These are phyloP conservation scores for Liasis olivaceus DNA, from an alignment of 2,797 vertebrate genomes.

Conservation along the genomic window DNA sequence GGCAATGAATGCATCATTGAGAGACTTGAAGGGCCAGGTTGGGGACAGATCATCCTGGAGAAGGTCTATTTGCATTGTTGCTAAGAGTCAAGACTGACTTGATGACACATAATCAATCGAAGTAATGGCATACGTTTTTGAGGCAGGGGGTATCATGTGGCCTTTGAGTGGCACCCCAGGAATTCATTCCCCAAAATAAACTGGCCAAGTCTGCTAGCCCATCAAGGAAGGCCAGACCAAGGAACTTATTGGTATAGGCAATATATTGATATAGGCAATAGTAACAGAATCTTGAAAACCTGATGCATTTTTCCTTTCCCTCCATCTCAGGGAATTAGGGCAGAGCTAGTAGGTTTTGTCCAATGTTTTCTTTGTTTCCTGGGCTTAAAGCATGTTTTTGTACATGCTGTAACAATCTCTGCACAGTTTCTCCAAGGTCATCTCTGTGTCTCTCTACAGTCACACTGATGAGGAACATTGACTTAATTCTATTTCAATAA, in stretches of 20 bases:
- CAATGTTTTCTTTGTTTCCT: too few species aligned
- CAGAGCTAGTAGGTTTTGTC: too few species aligned
- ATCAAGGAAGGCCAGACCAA: background rate
- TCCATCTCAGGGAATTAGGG: background rate
- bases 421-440: too few species aligned
- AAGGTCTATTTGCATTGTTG: background rate
- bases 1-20: background rate
- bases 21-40: background rate
- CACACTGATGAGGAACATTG: too few species aligned
- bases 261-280: background rate
- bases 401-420: too few species aligned
- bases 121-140: background rate
- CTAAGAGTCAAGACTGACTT: background rate
- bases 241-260: background rate
- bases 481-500: too few species aligned
- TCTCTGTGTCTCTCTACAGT: too few species aligned
- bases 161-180: background rate
- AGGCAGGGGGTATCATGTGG: background rate
- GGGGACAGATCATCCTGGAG: background rate
- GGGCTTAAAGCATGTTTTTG: too few species aligned
- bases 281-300: background rate
- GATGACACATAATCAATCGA: background rate
- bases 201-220: background rate
- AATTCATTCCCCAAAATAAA: background rate
- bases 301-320: background rate